Evolutionary conservation across 37 sponge, comb jelly and placozoan genomes (phyloP), one percentile per base, ranked within the genome.

Genomic region (Mnemiopsis leidyi): DNA sequence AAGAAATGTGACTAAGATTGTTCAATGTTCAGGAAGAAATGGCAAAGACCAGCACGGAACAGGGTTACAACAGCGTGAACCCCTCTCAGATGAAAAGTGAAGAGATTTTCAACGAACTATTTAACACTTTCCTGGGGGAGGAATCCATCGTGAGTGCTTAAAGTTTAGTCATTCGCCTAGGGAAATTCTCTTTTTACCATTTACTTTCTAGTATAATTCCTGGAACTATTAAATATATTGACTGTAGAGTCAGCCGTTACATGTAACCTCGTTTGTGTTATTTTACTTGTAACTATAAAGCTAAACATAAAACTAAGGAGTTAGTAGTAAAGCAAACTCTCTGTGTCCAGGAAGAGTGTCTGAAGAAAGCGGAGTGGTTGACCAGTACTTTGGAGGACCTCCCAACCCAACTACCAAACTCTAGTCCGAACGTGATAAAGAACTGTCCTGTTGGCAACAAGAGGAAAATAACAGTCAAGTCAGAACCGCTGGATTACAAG

Each of bases 51-150:
- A 13, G 13, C 5, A 5, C 5, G 61, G 13, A 18, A 5, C 61
- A 48, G 61, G 13, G 61, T 48, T 48, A 18, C 5, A 48, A 48
- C 61, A 13, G 61, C 13, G 9, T 48, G 9, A 48, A 18, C 5
- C 61, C 61, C 5, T 48, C 61, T 18, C 61, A 48, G 61, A 48
- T 48, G 61, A 48, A 48, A 48, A 48, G 61, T 13, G 61, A 48
- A 13, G 61, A 48, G 61, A 48, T 85, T 25, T 85, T 85, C 61
- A 85, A 38, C 61, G 90, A 85, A 37, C 90, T 85, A 7, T 85
- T 85, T 29, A 85, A 85, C 30, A 85, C 90, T n/a, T 85, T 85
- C 26, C 90, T 85, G 3, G 79, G 79, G 18, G 79, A 77, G 18
- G 79, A 77, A 26, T 77, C 79, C 3, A 77, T 77, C 30, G 79